Conservation (phyloP, 1,140 invertebrate genomes). For the Hydropsyche tenuis region DNA sequence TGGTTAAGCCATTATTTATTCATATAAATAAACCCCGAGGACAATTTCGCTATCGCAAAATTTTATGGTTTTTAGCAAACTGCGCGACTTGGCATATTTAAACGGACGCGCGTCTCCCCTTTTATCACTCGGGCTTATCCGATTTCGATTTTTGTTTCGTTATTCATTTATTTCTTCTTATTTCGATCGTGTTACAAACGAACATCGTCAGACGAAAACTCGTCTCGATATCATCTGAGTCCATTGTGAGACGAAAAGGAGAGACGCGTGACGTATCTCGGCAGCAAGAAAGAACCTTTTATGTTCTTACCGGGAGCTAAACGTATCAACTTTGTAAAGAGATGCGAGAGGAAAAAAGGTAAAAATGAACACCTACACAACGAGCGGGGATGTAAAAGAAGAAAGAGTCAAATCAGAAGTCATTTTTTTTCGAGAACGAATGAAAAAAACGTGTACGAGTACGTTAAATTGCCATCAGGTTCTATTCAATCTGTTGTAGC, state of each 20-base stretch:
- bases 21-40: too few species aligned
- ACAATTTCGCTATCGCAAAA: too few species aligned
- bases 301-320: conserved; percentile 6
- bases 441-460: background rate
- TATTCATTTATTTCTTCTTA: background rate
- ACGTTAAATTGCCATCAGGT: conserved; percentile 12
- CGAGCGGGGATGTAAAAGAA: background rate
- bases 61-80: too few species aligned
- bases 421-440: background rate
- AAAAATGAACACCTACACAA: too few species aligned
- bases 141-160: background rate
- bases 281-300: conserved; percentile 4
- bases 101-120: background rate
- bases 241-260: conserved; percentile 7
- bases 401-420: conserved; percentile 1
- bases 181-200: background rate
- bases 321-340: background rate
- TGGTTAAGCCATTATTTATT: too few species aligned
- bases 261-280: conserved; percentile 18
- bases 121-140: background rate
- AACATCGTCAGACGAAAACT: conserved; percentile 7
- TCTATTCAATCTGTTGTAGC: background rate
- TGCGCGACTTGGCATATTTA: too few species aligned
- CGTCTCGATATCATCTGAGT: conserved; percentile 20
- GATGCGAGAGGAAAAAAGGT: too few species aligned